Evolutionary conservation across 2,113 vertebrate genomes (phyloP), one percentile per base, ranked within the genome.

Genomic region (Scomber scombrus): DNA sequence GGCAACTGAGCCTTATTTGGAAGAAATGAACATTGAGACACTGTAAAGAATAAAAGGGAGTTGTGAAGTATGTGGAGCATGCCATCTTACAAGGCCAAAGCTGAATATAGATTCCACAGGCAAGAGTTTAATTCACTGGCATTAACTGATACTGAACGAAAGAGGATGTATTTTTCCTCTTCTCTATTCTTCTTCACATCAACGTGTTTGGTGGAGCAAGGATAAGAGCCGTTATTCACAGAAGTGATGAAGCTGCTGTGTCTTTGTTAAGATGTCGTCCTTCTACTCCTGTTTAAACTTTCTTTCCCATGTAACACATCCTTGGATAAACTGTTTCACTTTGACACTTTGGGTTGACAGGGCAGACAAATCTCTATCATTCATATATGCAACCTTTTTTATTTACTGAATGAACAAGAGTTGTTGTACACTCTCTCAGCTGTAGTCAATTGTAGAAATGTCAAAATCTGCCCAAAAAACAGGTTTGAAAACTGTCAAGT

Each of bases 11-110:
- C 57, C 63, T 82, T 23, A 1, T 71, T 11, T 3, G 51, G 82
- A 85, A 93, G 85, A 93, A 92, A 92, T 86, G 11, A 83, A 62
- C 85, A 18, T 18, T 68, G 80, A 93, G 89, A 57, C 64, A 29
- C 52, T 78, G 11, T 2, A 23, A 71, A 67, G 77, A 86, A 67
- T 55, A 34, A 68, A 80, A 62, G 46, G 9, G 54, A 31, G 75
- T 34, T 60, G 61, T 79, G 51, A 86, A 76, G 67, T 46, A 50
- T 45, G 56, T 74, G 31, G 15, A 12, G 47, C 15, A 45, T 31
- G 46, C 83, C 67, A 80, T 68, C 34, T 75, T 43, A 43, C n/a
- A 40, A 60, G 49, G 72, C 56, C 31, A 64, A 62, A 73, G 47
- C 68, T 74, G 47, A 75, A 71, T 40, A 34, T 16, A 75, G 54